Evolutionary conservation across 2,888 invertebrate genomes (phyloP), one percentile per base, ranked within the genome.

Genomic region (Tiphia femorata): DNA sequence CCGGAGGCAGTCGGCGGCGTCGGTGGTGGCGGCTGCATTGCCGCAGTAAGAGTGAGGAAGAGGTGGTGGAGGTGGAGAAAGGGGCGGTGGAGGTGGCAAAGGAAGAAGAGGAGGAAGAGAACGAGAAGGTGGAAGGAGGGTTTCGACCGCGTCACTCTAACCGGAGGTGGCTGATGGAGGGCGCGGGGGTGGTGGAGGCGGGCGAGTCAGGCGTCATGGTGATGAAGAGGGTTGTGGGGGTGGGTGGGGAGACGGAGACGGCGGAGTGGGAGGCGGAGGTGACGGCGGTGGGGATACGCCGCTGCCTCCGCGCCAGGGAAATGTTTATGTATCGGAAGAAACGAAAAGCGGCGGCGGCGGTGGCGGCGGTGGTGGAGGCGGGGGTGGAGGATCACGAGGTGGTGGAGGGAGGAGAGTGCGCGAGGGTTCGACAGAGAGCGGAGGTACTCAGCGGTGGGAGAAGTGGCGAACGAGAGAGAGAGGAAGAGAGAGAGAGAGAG

Each of bases 321-420:
- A 77, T 73, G 70, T 73, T 75, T 75, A 71, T 66, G 68, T 72
- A 75, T 77, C 69, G 73, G 64, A 75, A 71, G 70, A 70, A 74
- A 70, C 63, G 67, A 67, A 70, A 71, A 65, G 56, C 58, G 43
- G 23, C 27, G 47, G 43, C 47, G 50, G 38, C 27, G 59, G 17
- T 12, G 49, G 29, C 37, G 29, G 10, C 33, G 29, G 21, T 21
- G 12, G 35, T 33, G 5, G 25, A 42, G 7, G 14, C n/a, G 25
- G 20, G 2, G 35, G 17, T n/a, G n/a, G n/a, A n/a, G n/a, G n/a
- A n/a, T n/a, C n/a, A n/a, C n/a, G n/a, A n/a, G n/a, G n/a, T n/a
- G 19, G 19, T 2, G 41, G 17, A 12, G 48, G 4, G 21, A 16
- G 12, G 17, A 40, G 23, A 12, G 41, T 41, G 27, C 16, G 25